Base-by-base conservation (phyloP, 2,888 invertebrate genomes). In the Cryptocephalus primarius region DNA sequence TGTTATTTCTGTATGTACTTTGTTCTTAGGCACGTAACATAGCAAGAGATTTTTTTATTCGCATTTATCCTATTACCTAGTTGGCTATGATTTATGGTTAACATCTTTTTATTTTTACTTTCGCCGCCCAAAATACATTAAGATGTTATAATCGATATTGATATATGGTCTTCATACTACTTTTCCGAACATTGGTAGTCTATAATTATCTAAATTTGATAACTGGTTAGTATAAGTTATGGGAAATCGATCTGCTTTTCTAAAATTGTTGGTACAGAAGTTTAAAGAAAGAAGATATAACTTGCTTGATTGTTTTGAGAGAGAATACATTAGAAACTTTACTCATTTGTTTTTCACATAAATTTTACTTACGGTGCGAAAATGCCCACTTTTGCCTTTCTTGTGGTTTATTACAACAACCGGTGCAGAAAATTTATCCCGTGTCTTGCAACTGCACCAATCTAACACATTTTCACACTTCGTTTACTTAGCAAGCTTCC, bases 391-490 rank as follows among this genome's bases (percentile, higher is more conserved):
- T 9, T 34, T 38, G 12, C 34, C 22, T 39, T 39, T 45, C 42
- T 45, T 36, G 48, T 40, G 46, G 45, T 45, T 49, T 49, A 43
- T 42, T 43, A 22, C 39, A 42, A 45, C 49, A 42, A 49, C 49
- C 45, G 49, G 49, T 47, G 49, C 40, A 45, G 43, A 33, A 49
- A 49, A 49, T 49, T 49, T 49, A 49, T 49, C 47, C 47, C 38
- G 22, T 47, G 49, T 49, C 47, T 47, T 49, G 49, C 49, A 49
- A 49, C 49, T 49, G 44, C 39, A 45, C 40, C 42, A 45, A 47
- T 40, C 49, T 49, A 36, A 42, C 42, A 47, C 49, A 49, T 49
- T 49, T 45, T 45, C 45, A 47, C 49, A 49, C 47, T 22, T 22
- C 22, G 22, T 22, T 22, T 22, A 22, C 22, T 22, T 6, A 22